Conservation (phyloP, 2,888 invertebrate species). For the Opisthograptis luteolata region DNA sequence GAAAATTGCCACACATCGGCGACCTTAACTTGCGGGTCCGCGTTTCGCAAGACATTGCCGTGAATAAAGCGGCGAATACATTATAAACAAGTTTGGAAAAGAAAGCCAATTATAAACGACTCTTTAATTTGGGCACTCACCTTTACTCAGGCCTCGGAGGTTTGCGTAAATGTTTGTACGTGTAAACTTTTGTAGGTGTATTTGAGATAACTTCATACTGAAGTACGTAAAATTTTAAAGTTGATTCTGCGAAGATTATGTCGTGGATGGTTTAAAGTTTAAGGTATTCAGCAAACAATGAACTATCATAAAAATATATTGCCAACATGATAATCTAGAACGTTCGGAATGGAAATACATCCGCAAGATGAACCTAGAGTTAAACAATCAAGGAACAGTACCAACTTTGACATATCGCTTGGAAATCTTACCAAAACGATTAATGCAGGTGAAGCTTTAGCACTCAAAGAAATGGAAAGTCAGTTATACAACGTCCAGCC, state of each 20-base stretch:
- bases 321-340: too few species aligned
- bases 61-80: conserved; percentile 57
- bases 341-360: too few species aligned
- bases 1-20: conserved; percentile 81
- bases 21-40: conserved; percentile 77
- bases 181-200: conserved; percentile 2
- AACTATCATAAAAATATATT: too few species aligned
- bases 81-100: conserved; percentile 34
- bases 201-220: background rate
- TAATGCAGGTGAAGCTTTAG: conserved; percentile 44
- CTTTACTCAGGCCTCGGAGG: conserved; percentile 8
- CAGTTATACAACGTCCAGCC: conserved; percentile 74
- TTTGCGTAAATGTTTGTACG: conserved; percentile 15
- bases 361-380: too few species aligned
- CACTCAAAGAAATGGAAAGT: conserved; percentile 78
- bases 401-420: background rate
- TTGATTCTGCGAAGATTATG: too few species aligned
- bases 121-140: conserved; percentile 26
- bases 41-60: conserved; percentile 66
- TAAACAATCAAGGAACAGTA: background rate
- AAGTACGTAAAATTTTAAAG: conserved; percentile 1
- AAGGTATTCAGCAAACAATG: too few species aligned
- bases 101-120: conserved; percentile 27
- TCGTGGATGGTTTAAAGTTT: too few species aligned
- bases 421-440: conserved; percentile 26